phyloP scores from a whole-genome alignment of 2,113 vertebrate genomes.

The Aplodontia rufa region DNA sequence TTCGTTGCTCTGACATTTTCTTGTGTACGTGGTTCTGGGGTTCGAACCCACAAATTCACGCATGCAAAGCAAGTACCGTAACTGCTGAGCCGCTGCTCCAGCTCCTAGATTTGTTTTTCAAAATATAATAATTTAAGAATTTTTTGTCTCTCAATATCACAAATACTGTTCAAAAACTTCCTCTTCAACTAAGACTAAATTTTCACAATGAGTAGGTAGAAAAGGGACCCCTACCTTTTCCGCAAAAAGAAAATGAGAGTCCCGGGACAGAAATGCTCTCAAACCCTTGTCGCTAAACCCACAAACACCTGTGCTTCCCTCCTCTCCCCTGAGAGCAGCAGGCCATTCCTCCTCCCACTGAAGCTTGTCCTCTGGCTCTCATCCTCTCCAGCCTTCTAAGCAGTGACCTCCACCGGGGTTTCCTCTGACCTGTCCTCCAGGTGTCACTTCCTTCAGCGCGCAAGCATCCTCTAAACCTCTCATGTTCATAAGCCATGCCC shows the following conservation, averaged over 20 bases:
- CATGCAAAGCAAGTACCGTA: no score
- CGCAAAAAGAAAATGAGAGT: background rate
- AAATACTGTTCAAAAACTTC: background rate
- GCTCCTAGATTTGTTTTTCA: background rate
- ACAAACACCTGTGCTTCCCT: no score
- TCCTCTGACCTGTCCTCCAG: background rate
- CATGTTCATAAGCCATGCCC: background rate
- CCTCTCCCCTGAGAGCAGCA: background rate
- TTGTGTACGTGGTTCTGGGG: no score
- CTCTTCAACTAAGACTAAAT: background rate
- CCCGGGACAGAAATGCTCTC: background rate
- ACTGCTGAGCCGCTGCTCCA: no score
- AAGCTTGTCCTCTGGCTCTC: background rate
- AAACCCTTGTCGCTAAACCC: background rate
- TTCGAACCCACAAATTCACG: no score
- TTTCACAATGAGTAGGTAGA: background rate
- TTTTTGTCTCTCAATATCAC: background rate
- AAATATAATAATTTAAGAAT: slow-evolving; percentile 36
- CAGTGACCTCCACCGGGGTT: background rate
- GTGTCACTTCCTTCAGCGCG: background rate
- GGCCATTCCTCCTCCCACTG: background rate
- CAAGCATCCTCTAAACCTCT: background rate
- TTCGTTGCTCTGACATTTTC: no score
- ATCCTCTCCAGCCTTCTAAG: background rate
- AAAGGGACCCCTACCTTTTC: background rate